Evolutionary conservation across 2,113 vertebrate genomes (phyloP), one percentile per base, ranked within the genome.

Genomic region (Sula dactylatra): DNA sequence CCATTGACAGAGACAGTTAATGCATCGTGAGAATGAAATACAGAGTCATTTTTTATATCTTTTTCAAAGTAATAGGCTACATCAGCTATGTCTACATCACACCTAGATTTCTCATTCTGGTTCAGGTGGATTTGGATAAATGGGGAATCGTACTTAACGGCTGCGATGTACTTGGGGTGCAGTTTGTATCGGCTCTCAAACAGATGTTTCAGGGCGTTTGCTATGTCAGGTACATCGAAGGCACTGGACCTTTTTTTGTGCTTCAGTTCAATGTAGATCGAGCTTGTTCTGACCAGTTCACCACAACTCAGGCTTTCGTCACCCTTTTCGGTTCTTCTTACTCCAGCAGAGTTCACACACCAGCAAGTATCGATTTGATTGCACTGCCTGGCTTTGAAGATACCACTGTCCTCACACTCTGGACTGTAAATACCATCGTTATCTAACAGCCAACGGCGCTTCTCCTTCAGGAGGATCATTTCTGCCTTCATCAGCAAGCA

Each of bases 61-160:
- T 99, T 99, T 97, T 99, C 99, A 96, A 99, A 98, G 97, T 99
- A 99, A 96, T 98, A 99, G 31, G 98, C 98, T 78, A 98, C 97
- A 8, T 96, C 95, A 25, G 98, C 77, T 92, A 98, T 98, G 94
- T 99, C 98, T 9, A 32, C 81, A 3, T 34, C 31, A 13, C 69
- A 65, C 0, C 90, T 77, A 4, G 42, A 73, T 4, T 54, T 97
- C 79, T 97, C 10, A 0, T 29, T 8, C 94, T 99, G 99, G 44
- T 81, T 92, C 91, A 99, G 93, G 66, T 97, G 96, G 79, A 99
- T 98, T 59, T 99, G 95, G 86, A 98, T 98, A 13, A 95, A 24
- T 3, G 98, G 96, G 7, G 94, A 54, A 9, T 98, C 92, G 25
- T 99, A 99, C 98, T 98, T 6, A 49, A 99, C 2, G 0, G 91